Evolutionary conservation across 2,797 vertebrate species (phyloP).

Genomic region (Menidia menidia): DNA sequence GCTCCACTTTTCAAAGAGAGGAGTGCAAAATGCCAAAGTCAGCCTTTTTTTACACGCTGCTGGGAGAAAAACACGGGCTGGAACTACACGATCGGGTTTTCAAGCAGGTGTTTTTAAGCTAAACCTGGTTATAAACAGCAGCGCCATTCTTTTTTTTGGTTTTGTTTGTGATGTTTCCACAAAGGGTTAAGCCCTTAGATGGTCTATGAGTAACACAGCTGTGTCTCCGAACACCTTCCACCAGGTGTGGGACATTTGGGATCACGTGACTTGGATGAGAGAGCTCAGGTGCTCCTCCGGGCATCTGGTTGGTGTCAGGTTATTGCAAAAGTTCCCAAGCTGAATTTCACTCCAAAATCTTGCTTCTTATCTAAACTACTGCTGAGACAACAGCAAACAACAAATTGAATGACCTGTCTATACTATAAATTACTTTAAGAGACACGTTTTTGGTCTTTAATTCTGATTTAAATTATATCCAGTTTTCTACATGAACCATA

Average conservation of each 20-base stretch:
- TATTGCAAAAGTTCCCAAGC: not conserved
- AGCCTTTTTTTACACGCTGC: constrained; percentile 46
- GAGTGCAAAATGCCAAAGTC: constrained; percentile 61
- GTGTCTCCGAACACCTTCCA: constrained; percentile 31
- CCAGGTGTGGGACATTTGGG: constrained; percentile 33
- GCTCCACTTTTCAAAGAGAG: constrained; percentile 56
- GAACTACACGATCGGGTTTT: constrained; percentile 44
- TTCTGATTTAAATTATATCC: not conserved
- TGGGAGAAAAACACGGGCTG: constrained; percentile 50
- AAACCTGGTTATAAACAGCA: constrained; percentile 24
- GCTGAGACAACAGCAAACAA: not conserved
- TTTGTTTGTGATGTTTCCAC: not conserved
- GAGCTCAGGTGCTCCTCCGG: constrained; percentile 8
- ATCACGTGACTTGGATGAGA: constrained; percentile 18
- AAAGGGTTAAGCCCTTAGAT: not conserved
- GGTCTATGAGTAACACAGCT: constrained; percentile 8
- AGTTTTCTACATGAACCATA: not conserved
- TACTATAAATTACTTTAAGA: not conserved
- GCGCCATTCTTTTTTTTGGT: not conserved
- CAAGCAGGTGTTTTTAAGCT: constrained; percentile 12
- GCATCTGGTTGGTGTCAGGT: constrained; percentile 3
- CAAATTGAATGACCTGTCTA: not conserved
- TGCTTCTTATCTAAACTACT: not conserved
- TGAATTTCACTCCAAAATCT: not conserved
- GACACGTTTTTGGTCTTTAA: no score